phyloP scores from a whole-genome alignment of 1,140 invertebrate genomes.

The Drosophila sturtevanti region DNA sequence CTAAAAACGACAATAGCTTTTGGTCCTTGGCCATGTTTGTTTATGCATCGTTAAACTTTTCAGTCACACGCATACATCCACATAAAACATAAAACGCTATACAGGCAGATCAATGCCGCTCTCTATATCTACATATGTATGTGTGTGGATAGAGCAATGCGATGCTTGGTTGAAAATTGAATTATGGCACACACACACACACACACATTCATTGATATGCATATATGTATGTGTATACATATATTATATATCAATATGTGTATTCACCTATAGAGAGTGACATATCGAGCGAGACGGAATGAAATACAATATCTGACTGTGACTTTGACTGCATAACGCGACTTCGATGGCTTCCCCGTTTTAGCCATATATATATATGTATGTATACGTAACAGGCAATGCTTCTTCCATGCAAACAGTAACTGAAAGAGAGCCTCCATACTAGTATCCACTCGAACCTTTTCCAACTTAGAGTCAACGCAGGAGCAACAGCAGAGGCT shows the following conservation, averaged over 20 bases:
- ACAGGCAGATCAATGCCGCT: slow-evolving; percentile 66
- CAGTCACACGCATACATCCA: slow-evolving; percentile 59
- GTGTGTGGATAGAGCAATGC: slow-evolving; percentile 9
- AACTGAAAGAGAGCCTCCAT: slow-evolving; percentile 27
- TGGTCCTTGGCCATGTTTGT: slow-evolving; percentile 66
- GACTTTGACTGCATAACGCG: slow-evolving; percentile 69
- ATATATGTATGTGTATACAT: no score
- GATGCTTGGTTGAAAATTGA: slow-evolving; percentile 54
- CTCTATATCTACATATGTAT: not conserved
- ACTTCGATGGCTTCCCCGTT: slow-evolving; percentile 57
- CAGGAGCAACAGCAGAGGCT: slow-evolving; percentile 33
- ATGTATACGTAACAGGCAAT: slow-evolving; percentile 1
- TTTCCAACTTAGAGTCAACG: slow-evolving; percentile 15
- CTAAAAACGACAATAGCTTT: slow-evolving; percentile 64
- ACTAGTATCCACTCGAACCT: not conserved
- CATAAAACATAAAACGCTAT: slow-evolving; percentile 65
- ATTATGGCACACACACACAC: slow-evolving; percentile 59
- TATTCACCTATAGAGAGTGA: slow-evolving; percentile 32
- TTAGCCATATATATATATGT: slow-evolving; percentile 12
- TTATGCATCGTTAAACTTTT: slow-evolving; percentile 79
- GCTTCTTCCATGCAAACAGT: slow-evolving; percentile 46
- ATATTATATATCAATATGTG: no score
- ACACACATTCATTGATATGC: not conserved
- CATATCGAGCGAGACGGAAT: slow-evolving; percentile 77
- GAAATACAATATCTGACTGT: slow-evolving; percentile 73